Conservation (phyloP, 1,140 invertebrate species). For the Drosophila ironensis region DNA sequence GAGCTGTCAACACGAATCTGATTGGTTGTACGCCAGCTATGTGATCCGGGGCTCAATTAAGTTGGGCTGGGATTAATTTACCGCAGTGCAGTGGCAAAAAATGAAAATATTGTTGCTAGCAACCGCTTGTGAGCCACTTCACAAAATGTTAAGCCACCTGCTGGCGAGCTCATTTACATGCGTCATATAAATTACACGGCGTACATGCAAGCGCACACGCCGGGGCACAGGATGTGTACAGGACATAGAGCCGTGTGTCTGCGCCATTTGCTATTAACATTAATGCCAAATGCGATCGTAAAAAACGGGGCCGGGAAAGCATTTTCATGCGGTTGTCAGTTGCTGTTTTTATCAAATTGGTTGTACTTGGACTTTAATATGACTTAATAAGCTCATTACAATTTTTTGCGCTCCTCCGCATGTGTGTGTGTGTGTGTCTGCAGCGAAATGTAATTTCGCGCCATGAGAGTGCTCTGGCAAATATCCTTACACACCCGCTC, state of each 20-base stretch:
- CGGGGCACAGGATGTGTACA: neutral
- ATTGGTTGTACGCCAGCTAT: neutral
- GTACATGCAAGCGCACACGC: neutral
- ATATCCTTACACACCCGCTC: neutral
- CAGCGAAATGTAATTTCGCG: constrained; percentile 55
- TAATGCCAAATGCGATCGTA: constrained; percentile 63
- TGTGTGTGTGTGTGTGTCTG: constrained; percentile 18
- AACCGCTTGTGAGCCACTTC: neutral
- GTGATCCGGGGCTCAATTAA: constrained; percentile 36
- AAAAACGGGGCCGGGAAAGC: constrained; percentile 45
- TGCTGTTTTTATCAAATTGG: constrained; percentile 75
- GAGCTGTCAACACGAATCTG: neutral
- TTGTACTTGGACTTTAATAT: constrained; percentile 78
- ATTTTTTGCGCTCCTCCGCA: constrained; percentile 25
- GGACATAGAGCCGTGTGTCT: constrained; percentile 1
- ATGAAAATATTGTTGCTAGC: constrained; percentile 6
- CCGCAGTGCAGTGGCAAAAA: constrained; percentile 8
- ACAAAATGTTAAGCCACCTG: constrained; percentile 42
- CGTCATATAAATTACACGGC: constrained; percentile 32
- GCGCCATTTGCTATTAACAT: constrained; percentile 69
- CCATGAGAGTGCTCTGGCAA: constrained; percentile 19
- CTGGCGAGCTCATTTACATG: constrained; percentile 42
- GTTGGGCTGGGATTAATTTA: constrained; percentile 27
- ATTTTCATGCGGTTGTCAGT: constrained; percentile 47
- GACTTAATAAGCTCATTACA: constrained; percentile 68